These are phyloP conservation scores for Onthophagus taurus DNA, from an alignment of 1,140 invertebrate genomes.

Conservation along the genomic window DNA sequence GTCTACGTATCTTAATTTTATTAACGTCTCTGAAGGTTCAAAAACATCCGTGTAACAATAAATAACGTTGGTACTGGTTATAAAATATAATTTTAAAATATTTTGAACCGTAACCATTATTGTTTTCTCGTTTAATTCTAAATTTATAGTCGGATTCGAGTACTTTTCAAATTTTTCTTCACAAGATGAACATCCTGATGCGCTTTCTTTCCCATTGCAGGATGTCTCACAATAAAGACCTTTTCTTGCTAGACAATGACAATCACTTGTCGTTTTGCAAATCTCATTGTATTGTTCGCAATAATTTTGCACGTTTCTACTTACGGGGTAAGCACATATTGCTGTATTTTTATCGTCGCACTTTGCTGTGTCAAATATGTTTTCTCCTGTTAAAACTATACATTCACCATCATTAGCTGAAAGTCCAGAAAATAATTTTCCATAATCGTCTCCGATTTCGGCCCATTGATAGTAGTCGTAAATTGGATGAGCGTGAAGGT, in stretches of 20 bases:
- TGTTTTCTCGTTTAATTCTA: not conserved
- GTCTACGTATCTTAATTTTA: constrained; percentile 11
- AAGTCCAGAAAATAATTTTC: not conserved
- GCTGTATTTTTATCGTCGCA: not conserved
- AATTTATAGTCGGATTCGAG: not conserved
- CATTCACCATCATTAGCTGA: constrained; percentile 2
- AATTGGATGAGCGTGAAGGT: not conserved
- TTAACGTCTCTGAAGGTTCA: constrained; percentile 11
- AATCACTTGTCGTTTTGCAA: not conserved
- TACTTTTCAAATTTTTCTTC: constrained; percentile 5
- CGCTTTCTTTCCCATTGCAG: not conserved
- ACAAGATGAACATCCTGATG: not conserved
- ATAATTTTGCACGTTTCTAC: not conserved
- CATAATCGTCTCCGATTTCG: not conserved
- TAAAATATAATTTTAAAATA: constrained; percentile 15
- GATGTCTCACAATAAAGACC: not conserved
- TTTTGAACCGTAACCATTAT: constrained; percentile 8
- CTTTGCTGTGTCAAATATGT: not conserved
- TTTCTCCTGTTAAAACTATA: not conserved
- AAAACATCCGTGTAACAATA: constrained; percentile 17
- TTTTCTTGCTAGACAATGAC: not conserved
- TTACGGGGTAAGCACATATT: not conserved
- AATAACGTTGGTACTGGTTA: constrained; percentile 24
- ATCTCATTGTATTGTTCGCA: constrained; percentile 3
- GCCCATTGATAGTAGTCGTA: constrained; percentile 10